Conservation (phyloP, 2,888 invertebrate genomes). For the Leucophora obtusa region DNA sequence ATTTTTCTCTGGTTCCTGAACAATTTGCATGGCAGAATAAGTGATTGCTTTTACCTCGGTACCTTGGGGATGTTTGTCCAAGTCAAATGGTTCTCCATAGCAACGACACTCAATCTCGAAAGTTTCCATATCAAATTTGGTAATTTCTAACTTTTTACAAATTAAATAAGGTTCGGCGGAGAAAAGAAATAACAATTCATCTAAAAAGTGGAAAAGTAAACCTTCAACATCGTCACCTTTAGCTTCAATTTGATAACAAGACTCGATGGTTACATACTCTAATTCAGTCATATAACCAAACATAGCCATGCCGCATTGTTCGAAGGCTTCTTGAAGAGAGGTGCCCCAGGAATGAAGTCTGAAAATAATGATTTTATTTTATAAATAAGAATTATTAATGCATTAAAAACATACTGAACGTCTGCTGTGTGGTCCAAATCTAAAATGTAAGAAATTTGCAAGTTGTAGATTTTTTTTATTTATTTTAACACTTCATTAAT, state of each 20-base stretch:
- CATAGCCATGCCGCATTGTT: slow-evolving; percentile 97
- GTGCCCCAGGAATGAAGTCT: slow-evolving; percentile 96
- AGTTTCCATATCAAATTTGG: slow-evolving; percentile 90
- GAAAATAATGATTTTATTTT: slow-evolving; percentile 42
- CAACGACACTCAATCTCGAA: slow-evolving; percentile 89
- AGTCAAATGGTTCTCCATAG: slow-evolving; percentile 95
- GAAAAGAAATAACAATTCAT: slow-evolving; percentile 95
- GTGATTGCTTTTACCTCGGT: slow-evolving; percentile 99
- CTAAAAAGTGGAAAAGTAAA: slow-evolving; percentile 93
- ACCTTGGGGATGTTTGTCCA: slow-evolving; percentile 97
- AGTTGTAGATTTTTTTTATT: neutral
- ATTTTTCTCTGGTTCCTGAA: slow-evolving; percentile 85
- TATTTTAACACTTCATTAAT: too few species aligned
- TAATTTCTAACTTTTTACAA: slow-evolving; percentile 91
- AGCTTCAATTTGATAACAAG: slow-evolving; percentile 90
- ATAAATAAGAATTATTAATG: neutral
- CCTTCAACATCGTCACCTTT: slow-evolving; percentile 93
- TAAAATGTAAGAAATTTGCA: slow-evolving; percentile 75
- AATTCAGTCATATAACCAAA: slow-evolving; percentile 98
- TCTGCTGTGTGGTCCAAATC: slow-evolving; percentile 99
- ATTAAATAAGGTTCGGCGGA: slow-evolving; percentile 94
- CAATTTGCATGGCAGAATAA: slow-evolving; percentile 98
- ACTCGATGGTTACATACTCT: slow-evolving; percentile 88
- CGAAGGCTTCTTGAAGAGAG: slow-evolving; percentile 91
- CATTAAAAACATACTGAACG: slow-evolving; percentile 91